These are phyloP conservation scores for Halictus ligatus DNA, from an alignment of 2,888 invertebrate species.

Conservation along the genomic window DNA sequence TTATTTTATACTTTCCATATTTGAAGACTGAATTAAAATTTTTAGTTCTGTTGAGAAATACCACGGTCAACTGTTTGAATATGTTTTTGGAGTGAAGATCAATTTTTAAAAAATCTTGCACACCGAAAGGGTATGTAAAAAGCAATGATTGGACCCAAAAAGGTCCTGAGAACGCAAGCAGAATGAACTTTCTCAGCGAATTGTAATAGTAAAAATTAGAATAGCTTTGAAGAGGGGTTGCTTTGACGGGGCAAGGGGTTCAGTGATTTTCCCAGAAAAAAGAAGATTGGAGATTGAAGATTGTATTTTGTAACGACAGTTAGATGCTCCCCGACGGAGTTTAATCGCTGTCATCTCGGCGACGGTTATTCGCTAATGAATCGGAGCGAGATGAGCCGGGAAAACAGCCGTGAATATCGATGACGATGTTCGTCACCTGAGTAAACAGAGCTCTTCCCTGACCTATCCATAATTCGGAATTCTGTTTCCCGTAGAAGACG, in stretches of 20 bases:
- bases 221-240: not conserved
- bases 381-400: constrained; percentile 27
- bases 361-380: constrained; percentile 39
- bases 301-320: no score
- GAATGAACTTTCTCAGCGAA: not conserved
- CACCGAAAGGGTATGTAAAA: not conserved
- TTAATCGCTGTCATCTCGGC: not conserved
- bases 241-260: not conserved
- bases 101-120: not conserved
- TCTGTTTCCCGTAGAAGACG: constrained; percentile 23
- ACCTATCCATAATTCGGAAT: constrained; percentile 67
- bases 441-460: constrained; percentile 62
- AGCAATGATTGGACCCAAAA: no score
- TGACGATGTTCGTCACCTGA: constrained; percentile 61
- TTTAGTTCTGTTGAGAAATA: no score
- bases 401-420: constrained; percentile 59
- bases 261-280: not conserved
- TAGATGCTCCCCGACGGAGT: not conserved
- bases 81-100: no score
- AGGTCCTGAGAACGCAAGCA: no score
- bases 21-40: no score
- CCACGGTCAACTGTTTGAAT: no score
- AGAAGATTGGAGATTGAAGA: no score
- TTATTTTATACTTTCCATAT: no score
- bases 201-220: not conserved